Conservation (phyloP, 2,888 invertebrate genomes). For the Eupithecia subumbrata region DNA sequence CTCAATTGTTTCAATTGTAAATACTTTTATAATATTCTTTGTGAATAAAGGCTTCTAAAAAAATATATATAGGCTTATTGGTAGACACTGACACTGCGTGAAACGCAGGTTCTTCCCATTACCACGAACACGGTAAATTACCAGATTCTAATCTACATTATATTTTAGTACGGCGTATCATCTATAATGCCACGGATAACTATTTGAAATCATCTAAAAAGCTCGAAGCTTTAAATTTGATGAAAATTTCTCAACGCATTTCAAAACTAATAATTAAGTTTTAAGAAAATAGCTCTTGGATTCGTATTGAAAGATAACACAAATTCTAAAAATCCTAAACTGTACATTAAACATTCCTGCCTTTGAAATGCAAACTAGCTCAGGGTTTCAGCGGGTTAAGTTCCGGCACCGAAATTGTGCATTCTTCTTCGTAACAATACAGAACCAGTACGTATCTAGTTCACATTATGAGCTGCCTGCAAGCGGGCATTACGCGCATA, state of each 20-base stretch:
- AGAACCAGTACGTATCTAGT: neutral
- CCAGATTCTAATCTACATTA: neutral
- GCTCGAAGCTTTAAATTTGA: neutral
- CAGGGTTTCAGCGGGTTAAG: slow-evolving; percentile 10
- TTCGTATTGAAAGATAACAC: neutral
- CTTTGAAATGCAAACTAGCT: slow-evolving; percentile 26
- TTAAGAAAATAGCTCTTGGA: neutral
- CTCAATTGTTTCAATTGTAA: too few relatives aligned
- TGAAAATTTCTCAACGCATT: neutral
- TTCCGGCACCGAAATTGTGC: slow-evolving; percentile 13
- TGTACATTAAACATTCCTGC: slow-evolving; percentile 11
- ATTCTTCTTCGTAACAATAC: slow-evolving; percentile 26
- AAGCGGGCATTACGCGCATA: slow-evolving; percentile 21
- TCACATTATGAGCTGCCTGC: neutral
- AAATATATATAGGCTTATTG: too few relatives aligned
- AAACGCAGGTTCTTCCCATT: too few relatives aligned
- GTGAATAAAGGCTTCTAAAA: too few relatives aligned
- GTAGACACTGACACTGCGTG: too few relatives aligned
- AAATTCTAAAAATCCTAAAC: slow-evolving; percentile 10
- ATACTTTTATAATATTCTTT: too few relatives aligned
- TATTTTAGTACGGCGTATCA: neutral
- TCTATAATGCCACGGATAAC: neutral
- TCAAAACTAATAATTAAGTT: neutral
- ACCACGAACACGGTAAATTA: too few relatives aligned
- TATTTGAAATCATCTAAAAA: neutral